Conservation (phyloP, 1,140 invertebrate genomes). For the Kradibia gibbosae region DNA sequence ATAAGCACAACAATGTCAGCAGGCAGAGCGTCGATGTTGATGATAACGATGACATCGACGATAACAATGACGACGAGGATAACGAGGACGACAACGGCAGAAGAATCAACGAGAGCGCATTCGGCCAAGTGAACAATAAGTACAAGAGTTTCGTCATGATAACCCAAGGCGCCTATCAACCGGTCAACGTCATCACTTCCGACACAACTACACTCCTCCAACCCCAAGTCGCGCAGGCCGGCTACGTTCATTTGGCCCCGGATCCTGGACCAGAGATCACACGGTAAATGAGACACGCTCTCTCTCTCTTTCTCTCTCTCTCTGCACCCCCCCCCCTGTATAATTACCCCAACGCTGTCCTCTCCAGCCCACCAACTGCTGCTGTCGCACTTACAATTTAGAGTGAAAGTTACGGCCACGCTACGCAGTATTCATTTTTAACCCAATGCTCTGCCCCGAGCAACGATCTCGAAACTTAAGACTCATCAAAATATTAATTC, state of each 20-base stretch:
- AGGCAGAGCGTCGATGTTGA: neutral
- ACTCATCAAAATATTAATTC: neutral
- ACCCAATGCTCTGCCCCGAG: neutral
- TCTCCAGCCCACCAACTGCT: constrained; percentile 50
- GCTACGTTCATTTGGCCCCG: neutral
- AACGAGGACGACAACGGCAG: neutral
- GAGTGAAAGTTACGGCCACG: constrained; percentile 29
- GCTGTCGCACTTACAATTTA: neutral
- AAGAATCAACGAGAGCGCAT: neutral
- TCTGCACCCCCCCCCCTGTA: too few species aligned
- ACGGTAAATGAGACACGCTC: too few species aligned
- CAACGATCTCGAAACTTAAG: neutral
- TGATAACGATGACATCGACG: neutral
- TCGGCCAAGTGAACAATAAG: constrained; percentile 72
- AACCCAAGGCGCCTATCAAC: constrained; percentile 79
- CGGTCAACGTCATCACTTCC: constrained; percentile 81
- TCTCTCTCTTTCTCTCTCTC: too few species aligned
- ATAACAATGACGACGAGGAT: neutral
- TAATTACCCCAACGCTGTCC: too few species aligned
- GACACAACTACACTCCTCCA: constrained; percentile 81
- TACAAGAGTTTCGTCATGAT: constrained; percentile 91
- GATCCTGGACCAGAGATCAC: constrained; percentile 19
- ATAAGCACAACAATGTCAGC: neutral
- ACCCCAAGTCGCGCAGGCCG: constrained; percentile 56
- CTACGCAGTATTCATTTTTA: neutral